Conservation (phyloP, 2,113 vertebrate genomes). For the Labeo rohita region DNA sequence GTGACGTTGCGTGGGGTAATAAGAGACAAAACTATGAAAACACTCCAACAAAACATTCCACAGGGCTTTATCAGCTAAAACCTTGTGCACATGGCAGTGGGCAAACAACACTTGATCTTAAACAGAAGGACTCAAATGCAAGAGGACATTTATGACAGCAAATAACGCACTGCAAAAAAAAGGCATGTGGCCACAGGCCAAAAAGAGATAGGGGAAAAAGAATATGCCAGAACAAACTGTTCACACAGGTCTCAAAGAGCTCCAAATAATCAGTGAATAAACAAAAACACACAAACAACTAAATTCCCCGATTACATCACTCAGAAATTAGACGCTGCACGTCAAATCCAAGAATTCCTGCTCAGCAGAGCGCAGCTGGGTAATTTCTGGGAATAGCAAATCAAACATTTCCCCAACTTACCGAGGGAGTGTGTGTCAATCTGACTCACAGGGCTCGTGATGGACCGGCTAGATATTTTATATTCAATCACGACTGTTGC, state of each 20-base stretch:
- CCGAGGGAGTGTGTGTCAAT: constrained; percentile 10
- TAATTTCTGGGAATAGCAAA: constrained; percentile 47
- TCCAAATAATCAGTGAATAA: no score
- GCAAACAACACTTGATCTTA: constrained; percentile 14
- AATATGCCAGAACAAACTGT: neutral
- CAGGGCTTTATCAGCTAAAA: constrained; percentile 38
- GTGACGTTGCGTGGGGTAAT: constrained; percentile 57
- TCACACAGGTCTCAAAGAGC: neutral
- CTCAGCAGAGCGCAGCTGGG: neutral
- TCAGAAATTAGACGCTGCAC: neutral
- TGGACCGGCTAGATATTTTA: neutral
- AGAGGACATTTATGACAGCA: constrained; percentile 13
- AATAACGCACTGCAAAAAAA: constrained; percentile 6
- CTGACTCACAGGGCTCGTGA: constrained; percentile 32
- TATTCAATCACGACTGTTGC: constrained; percentile 14
- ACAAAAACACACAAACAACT: neutral
- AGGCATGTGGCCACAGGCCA: constrained; percentile 12
- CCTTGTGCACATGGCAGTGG: constrained; percentile 3
- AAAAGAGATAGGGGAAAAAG: neutral
- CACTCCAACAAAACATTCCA: constrained; percentile 41
- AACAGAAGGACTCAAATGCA: neutral
- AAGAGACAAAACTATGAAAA: constrained; percentile 49
- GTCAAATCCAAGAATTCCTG: constrained; percentile 20
- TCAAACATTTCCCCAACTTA: constrained; percentile 41
- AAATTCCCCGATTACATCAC: neutral